phyloP scores from a whole-genome alignment of 1,140 invertebrate species.

The Zaprionus davidi region DNA sequence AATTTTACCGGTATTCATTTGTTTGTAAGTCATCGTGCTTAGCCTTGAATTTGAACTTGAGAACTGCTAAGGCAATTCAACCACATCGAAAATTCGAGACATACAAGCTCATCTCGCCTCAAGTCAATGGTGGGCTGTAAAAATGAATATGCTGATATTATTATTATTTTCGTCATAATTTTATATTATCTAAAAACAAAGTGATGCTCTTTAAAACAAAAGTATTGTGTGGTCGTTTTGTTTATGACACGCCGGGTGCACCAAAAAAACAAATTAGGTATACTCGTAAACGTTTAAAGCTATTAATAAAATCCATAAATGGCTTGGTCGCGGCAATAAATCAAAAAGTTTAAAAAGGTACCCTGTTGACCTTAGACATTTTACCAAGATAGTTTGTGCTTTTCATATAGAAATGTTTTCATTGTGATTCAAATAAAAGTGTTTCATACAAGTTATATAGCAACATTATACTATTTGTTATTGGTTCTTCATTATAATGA shows the following conservation, averaged over 20 bases:
- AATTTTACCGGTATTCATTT: conserved; percentile 48
- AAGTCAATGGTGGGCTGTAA: conserved; percentile 55
- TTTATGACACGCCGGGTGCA: conserved; percentile 43
- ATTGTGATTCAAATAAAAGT: too few species aligned
- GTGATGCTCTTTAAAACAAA: conserved; percentile 39
- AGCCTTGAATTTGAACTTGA: conserved; percentile 81
- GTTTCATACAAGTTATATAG: neutral
- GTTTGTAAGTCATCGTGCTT: conserved; percentile 55
- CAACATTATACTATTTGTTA: conserved; percentile 1
- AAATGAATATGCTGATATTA: conserved; percentile 40
- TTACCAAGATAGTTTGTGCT: neutral
- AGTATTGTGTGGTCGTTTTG: conserved; percentile 12
- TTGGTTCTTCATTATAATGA: conserved; percentile 14
- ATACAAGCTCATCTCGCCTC: conserved; percentile 29
- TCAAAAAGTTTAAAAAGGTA: conserved; percentile 45
- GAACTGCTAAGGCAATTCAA: conserved; percentile 55
- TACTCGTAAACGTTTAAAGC: conserved; percentile 5
- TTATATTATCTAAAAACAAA: conserved; percentile 11
- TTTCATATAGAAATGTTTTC: too few species aligned
- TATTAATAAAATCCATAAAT: neutral
- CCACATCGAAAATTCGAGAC: conserved; percentile 46
- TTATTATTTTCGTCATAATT: conserved; percentile 4
- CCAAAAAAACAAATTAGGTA: conserved; percentile 3
- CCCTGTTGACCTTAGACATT: conserved; percentile 47
- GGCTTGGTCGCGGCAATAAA: conserved; percentile 51